phyloP scores from a whole-genome alignment of 2,888 invertebrate species.

The Synanthedon formicaeformis region DNA sequence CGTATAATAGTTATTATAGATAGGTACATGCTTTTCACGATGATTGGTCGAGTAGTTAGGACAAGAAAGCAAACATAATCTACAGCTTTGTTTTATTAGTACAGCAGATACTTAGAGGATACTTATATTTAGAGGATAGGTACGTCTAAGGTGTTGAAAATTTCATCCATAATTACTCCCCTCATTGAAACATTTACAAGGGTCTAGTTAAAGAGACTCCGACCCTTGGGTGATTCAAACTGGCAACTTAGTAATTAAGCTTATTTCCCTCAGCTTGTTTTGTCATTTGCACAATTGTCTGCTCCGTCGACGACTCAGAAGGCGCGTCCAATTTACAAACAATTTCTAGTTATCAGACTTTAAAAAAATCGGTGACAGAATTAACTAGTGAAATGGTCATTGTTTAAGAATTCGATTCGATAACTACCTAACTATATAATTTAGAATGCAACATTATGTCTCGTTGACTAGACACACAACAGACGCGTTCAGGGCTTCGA shows the following conservation, averaged over 20 bases:
- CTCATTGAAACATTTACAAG: constrained; percentile 53
- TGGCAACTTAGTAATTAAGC: constrained; percentile 61
- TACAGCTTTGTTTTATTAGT: too few species aligned
- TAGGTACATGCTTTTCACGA: too few species aligned
- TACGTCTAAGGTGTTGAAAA: constrained; percentile 30
- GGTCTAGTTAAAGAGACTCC: constrained; percentile 45
- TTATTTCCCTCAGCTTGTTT: constrained; percentile 55
- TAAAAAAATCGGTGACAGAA: too few species aligned
- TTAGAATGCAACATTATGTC: constrained; percentile 14
- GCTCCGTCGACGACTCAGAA: constrained; percentile 29
- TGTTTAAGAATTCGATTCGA: neutral
- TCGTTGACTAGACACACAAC: constrained; percentile 36
- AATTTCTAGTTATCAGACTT: neutral
- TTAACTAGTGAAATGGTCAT: neutral
- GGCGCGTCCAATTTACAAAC: neutral
- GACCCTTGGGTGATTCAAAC: constrained; percentile 46
- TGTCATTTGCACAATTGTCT: constrained; percentile 28
- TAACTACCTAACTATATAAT: neutral
- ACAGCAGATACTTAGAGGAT: too few species aligned
- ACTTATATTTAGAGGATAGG: too few species aligned
- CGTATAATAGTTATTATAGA: too few species aligned
- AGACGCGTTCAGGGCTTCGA: constrained; percentile 32
- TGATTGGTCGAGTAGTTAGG: too few species aligned
- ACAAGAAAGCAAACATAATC: too few species aligned
- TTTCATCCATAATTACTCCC: constrained; percentile 55